Percentiles rank a stretch among this genome's conserved stretches.
phyloP scores from a whole-genome alignment of 2,888 invertebrate species.

The Philonicus albiceps region DNA sequence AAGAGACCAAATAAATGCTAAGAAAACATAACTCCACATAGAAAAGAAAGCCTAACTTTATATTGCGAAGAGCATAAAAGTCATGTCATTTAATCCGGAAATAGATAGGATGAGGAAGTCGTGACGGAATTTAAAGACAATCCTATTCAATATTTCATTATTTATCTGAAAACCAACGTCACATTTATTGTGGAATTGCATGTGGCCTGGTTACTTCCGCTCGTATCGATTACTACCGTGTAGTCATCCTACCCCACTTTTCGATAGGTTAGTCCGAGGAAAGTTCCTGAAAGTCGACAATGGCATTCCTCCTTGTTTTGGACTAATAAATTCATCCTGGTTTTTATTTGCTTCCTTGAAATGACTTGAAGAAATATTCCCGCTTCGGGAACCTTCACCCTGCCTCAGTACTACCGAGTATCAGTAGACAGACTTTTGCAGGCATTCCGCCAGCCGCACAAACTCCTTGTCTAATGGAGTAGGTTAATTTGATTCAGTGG shows the following conservation, averaged over 20 bases:
- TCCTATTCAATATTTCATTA: conserved; percentile 23
- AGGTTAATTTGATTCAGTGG: neutral
- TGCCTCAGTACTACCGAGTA: neutral
- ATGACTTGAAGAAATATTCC: neutral
- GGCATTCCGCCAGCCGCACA: neutral
- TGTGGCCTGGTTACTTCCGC: conserved; percentile 19
- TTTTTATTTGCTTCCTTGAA: neutral
- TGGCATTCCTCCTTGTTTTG: conserved; percentile 3
- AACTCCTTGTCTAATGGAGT: neutral
- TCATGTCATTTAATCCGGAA: conserved; percentile 14
- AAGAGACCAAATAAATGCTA: neutral
- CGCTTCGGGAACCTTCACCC: conserved; percentile 10
- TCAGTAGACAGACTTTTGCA: neutral
- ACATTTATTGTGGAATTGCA: conserved; percentile 9
- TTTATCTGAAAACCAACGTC: neutral
- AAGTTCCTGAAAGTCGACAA: conserved; percentile 3
- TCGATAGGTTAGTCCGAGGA: neutral
- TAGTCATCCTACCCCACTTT: conserved; percentile 32
- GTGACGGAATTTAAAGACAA: conserved; percentile 1
- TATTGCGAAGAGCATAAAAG: neutral
- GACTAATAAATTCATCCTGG: conserved; percentile 6
- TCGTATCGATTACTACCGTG: neutral
- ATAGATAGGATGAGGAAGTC: conserved; percentile 15
- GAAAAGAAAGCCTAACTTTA: neutral
- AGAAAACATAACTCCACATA: neutral